Evolutionary conservation across 2,113 vertebrate genomes (phyloP), one percentile per base, ranked within the genome.

Genomic region (Pedetes capensis): DNA sequence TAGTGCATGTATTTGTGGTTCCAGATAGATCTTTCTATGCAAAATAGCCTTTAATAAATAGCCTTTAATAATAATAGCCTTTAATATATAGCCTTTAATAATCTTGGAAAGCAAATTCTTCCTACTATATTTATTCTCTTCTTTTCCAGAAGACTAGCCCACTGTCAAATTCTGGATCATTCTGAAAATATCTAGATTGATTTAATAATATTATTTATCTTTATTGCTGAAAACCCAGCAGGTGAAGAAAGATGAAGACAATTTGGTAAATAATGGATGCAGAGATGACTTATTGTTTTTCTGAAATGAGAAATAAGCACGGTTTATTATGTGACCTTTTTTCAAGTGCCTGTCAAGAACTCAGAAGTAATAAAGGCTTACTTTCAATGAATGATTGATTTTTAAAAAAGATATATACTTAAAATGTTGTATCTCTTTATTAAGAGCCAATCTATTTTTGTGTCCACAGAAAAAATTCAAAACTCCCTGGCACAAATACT

Each of bases 251-350:
- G 98, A 98, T 98, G 98, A 98, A 97, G 98, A 98, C 97, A 98
- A 98, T 98, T 98, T 98, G 96, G 97, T 98, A 98, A 98, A 98
- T 98, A 98, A 98, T 98, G 98, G 98, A 97, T 96, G 92, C 91
- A 94, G 83, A 79, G 94, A 98, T 98, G 98, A 98, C 97, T 98
- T 98, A 98, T 96, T 98, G 98, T 98, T 98, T 98, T 98, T 88
- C 97, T 96, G 95, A 91, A 97, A 98, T 97, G 97, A 98, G 97
- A 98, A 98, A 98, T 98, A 98, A 98, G 97, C 96, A 89, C 96
- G 97, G 97, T 98, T 98, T 98, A 98, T 98, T 98, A 98, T 97
- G 95, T 98, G 98, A 98, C 98, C 98, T 98, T 98, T 98, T 95
- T 95, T 97, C 92, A 92, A 97, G 96, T 96, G 95, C 84, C 98